A percentile compares a stretch with the other conserved stretches of the same genome.
These are phyloP conservation scores for Proales similis DNA, from an alignment of 1,140 invertebrate genomes.

Conservation along the genomic window DNA sequence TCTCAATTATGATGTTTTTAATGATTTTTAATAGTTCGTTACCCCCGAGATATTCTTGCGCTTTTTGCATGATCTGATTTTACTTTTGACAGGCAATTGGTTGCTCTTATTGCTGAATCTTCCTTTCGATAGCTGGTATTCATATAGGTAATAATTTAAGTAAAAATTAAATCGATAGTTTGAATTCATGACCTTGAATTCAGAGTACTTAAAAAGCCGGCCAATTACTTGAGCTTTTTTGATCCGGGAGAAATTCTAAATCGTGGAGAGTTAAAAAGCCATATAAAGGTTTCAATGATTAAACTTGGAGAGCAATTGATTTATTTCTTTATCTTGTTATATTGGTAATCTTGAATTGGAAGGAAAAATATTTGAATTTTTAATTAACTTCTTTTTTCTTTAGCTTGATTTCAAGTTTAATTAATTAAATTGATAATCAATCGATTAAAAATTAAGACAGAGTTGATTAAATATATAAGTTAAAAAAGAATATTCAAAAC, in stretches of 20 bases:
- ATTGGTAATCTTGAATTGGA: conserved; percentile 30
- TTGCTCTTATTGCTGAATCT: conserved; percentile 4
- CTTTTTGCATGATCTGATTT: not conserved
- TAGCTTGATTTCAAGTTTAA: too few species aligned
- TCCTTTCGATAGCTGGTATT: conserved; percentile 20
- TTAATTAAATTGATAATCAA: too few species aligned
- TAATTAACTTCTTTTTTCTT: too few species aligned
- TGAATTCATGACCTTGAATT: not conserved
- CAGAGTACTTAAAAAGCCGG: conserved; percentile 14
- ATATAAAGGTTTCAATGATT: conserved; percentile 20
- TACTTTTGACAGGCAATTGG: conserved; percentile 6
- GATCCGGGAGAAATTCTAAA: conserved; percentile 30
- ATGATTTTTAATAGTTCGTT: conserved; percentile 20
- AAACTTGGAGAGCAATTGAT: conserved; percentile 28
- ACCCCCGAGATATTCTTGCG: conserved; percentile 14
- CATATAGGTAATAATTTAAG: conserved; percentile 1
- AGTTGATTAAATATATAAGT: too few species aligned
- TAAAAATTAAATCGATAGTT: not conserved
- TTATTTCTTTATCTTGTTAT: conserved; percentile 25
- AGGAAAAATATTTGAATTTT: too few species aligned
- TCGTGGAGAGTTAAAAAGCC: conserved; percentile 17
- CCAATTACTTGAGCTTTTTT: conserved; percentile 4
- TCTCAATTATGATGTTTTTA: conserved; percentile 1
- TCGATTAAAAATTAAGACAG: too few species aligned
- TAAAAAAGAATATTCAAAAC: too few species aligned